phyloP scores from a whole-genome alignment of 2,113 vertebrate species.

The Anolis carolinensis region DNA sequence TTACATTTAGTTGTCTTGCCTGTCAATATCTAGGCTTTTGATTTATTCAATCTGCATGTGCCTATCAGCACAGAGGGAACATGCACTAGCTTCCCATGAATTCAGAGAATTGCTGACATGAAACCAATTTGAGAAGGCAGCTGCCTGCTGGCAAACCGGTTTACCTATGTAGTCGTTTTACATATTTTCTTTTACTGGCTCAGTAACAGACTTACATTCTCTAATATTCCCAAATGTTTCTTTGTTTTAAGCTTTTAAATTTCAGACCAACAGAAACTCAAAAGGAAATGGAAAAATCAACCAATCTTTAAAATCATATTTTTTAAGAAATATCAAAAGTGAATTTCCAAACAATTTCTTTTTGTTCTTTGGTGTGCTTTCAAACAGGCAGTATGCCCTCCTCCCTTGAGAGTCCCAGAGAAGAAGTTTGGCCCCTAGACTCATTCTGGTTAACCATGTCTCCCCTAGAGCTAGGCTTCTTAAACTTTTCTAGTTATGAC shows the following conservation, averaged over 20 bases:
- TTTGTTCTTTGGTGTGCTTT: no score
- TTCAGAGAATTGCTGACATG: not conserved
- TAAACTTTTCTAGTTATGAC: no score
- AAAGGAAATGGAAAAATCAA: not conserved
- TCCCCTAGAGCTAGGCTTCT: no score
- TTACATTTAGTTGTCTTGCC: not conserved
- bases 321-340: no score
- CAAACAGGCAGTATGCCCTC: no score
- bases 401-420: no score
- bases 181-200: not conserved
- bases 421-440: no score
- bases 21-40: not conserved
- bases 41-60: not conserved
- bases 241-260: not conserved
- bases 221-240: not conserved
- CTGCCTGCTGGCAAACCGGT: not conserved
- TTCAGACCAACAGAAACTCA: not conserved
- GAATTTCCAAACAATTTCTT: no score
- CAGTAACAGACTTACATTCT: not conserved
- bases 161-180: slow-evolving; percentile 18
- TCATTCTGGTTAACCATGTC: no score
- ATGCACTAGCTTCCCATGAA: not conserved
- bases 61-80: not conserved
- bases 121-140: not conserved
- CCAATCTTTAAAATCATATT: no score